phyloP scores from a whole-genome alignment of 2,888 invertebrate species.

The Drosophila tripunctata region DNA sequence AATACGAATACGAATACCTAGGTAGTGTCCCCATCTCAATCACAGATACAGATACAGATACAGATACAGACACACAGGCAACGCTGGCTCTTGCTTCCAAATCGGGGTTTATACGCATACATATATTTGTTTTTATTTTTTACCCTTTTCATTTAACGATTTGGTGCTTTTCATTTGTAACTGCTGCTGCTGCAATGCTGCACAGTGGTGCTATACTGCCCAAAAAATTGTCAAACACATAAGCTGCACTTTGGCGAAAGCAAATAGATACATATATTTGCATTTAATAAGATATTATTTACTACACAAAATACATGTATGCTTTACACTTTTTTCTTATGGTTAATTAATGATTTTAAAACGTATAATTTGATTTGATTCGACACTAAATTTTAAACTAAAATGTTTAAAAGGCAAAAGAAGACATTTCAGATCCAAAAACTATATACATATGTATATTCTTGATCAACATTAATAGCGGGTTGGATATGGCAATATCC shows the following conservation, averaged over 20 bases:
- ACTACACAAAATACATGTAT: too few species aligned
- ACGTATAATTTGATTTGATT: too few species aligned
- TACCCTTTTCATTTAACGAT: constrained; percentile 42
- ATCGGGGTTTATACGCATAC: constrained; percentile 62
- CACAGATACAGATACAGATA: constrained; percentile 17
- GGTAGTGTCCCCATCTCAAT: constrained; percentile 17
- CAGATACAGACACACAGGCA: constrained; percentile 34
- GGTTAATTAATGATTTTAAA: too few species aligned
- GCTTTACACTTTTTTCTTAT: too few species aligned
- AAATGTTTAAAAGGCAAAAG: too few species aligned
- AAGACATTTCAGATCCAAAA: too few species aligned
- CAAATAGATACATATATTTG: too few species aligned
- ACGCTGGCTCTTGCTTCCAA: constrained; percentile 41
- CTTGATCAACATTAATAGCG: too few species aligned
- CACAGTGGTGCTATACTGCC: constrained; percentile 35
- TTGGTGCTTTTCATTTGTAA: constrained; percentile 11
- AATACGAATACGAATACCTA: constrained; percentile 36
- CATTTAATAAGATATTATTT: too few species aligned
- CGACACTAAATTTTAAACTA: too few species aligned
- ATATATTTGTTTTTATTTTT: constrained; percentile 55
- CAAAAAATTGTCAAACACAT: background rate
- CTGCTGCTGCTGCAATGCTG: constrained; percentile 14
- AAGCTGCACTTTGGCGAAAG: background rate
- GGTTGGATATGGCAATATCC: too few species aligned
- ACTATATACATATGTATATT: too few species aligned